These are phyloP conservation scores for Microtus oregoni DNA, from an alignment of 2,113 vertebrate species.

Conservation along the genomic window DNA sequence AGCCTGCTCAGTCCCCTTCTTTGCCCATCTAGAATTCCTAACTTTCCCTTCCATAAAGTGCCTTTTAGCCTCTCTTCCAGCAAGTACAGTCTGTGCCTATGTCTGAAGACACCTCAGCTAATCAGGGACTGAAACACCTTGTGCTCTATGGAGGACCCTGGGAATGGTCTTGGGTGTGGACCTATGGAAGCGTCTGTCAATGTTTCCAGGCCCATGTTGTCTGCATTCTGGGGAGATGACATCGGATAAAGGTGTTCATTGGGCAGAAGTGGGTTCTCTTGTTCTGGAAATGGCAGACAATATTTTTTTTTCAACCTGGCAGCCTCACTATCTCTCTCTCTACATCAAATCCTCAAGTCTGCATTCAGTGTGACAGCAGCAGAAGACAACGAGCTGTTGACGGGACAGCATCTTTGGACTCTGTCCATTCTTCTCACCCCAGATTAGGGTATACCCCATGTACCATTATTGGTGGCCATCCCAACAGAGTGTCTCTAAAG, in stretches of 20 bases:
- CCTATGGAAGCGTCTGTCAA: neutral
- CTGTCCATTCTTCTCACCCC: neutral
- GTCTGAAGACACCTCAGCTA: neutral
- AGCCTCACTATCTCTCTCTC: neutral
- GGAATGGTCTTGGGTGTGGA: neutral
- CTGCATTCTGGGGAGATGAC: neutral
- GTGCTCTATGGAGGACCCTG: neutral
- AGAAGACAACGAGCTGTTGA: neutral
- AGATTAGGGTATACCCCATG: neutral
- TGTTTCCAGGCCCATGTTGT: neutral
- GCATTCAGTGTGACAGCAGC: neutral
- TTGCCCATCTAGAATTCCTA: neutral
- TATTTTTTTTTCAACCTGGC: neutral
- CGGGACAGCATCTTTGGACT: neutral
- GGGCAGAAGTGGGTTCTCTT: neutral
- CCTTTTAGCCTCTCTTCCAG: neutral
- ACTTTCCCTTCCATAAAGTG: neutral
- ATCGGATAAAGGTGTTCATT: neutral
- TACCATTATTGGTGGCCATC: neutral
- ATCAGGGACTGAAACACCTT: neutral
- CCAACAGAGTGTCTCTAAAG: neutral
- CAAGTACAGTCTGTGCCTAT: neutral
- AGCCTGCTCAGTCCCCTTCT: neutral
- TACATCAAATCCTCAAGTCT: neutral
- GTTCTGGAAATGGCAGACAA: neutral